Evolutionary conservation across 2,888 invertebrate species (phyloP).

Genomic region (Drosophila falleni): DNA sequence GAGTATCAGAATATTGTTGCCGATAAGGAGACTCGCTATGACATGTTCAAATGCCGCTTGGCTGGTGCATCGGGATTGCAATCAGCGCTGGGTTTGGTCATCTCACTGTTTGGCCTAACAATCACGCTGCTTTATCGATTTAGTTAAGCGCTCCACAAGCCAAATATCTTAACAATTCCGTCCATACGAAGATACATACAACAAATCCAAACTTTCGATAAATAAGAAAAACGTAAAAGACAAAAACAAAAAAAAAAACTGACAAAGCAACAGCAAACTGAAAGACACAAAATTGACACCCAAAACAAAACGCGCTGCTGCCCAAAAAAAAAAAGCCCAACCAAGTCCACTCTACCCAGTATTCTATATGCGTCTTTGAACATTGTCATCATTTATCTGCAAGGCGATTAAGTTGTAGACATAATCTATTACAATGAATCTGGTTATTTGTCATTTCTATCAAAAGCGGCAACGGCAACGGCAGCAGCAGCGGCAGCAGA

Average conservation of each 20-base stretch:
- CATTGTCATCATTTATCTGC: slow-evolving; percentile 85
- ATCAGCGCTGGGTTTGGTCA: slow-evolving; percentile 85
- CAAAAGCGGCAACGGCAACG: slow-evolving; percentile 49
- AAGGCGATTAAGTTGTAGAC: slow-evolving; percentile 85
- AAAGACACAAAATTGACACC: slow-evolving; percentile 78
- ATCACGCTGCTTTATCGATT: slow-evolving; percentile 82
- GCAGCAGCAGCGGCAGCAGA: slow-evolving; percentile 53
- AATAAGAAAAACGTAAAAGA: slow-evolving; percentile 19
- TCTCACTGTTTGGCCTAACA: slow-evolving; percentile 77
- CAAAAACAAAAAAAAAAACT: slow-evolving; percentile 28
- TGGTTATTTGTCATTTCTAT: slow-evolving; percentile 85
- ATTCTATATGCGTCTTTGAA: slow-evolving; percentile 55
- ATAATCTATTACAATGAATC: slow-evolving; percentile 85
- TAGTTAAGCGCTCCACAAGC: slow-evolving; percentile 73
- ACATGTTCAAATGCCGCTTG: slow-evolving; percentile 96
- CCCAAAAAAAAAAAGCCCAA: slow-evolving; percentile 27
- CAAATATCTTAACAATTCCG: slow-evolving; percentile 70
- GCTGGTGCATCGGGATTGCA: slow-evolving; percentile 92
- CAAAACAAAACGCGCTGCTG: slow-evolving; percentile 75
- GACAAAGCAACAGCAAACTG: slow-evolving; percentile 59
- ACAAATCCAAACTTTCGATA: slow-evolving; percentile 46
- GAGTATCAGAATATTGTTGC: slow-evolving; percentile 95
- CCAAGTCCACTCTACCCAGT: slow-evolving; percentile 32
- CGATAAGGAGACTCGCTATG: slow-evolving; percentile 93
- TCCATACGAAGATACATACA: slow-evolving; percentile 50